A percentile compares a stretch with the other conserved stretches of the same genome.
Conservation (phyloP, 2,888 invertebrate genomes). For the Drosophila phalerata region DNA sequence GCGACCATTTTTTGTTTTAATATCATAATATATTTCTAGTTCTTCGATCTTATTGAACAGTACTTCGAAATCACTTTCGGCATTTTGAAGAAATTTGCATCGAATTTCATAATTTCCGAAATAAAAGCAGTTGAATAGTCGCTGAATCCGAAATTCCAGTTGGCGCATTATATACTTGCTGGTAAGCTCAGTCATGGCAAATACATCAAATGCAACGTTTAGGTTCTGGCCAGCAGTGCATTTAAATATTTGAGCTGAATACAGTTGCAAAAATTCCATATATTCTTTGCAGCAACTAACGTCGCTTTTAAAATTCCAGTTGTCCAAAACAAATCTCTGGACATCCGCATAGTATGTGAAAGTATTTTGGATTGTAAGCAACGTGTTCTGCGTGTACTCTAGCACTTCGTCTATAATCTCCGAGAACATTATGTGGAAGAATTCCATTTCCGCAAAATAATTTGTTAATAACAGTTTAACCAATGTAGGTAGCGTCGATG, state of each 20-base stretch:
- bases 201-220: constrained; percentile 74
- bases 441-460: constrained; percentile 84
- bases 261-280: constrained; percentile 76
- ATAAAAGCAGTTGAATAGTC: constrained; percentile 80
- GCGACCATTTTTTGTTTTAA: constrained; percentile 71
- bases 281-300: constrained; percentile 72
- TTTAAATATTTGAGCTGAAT: constrained; percentile 75
- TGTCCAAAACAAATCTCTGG: constrained; percentile 66
- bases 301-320: constrained; percentile 62
- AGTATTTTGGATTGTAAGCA: constrained; percentile 63
- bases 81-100: constrained; percentile 77
- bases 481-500: constrained; percentile 64
- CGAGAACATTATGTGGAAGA: constrained; percentile 77
- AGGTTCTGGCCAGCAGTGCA: constrained; percentile 71
- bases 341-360: constrained; percentile 73
- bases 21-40: constrained; percentile 80
- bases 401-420: constrained; percentile 81
- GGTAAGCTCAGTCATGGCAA: constrained; percentile 78
- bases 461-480: constrained; percentile 75
- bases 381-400: constrained; percentile 73
- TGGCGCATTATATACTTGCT: constrained; percentile 78
- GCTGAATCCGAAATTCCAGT: constrained; percentile 82
- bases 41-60: constrained; percentile 79
- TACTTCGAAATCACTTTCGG: constrained; percentile 78
- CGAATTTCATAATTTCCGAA: constrained; percentile 72